phyloP scores from a whole-genome alignment of 2,797 vertebrate genomes.

The Leucoraja ocellata region DNA sequence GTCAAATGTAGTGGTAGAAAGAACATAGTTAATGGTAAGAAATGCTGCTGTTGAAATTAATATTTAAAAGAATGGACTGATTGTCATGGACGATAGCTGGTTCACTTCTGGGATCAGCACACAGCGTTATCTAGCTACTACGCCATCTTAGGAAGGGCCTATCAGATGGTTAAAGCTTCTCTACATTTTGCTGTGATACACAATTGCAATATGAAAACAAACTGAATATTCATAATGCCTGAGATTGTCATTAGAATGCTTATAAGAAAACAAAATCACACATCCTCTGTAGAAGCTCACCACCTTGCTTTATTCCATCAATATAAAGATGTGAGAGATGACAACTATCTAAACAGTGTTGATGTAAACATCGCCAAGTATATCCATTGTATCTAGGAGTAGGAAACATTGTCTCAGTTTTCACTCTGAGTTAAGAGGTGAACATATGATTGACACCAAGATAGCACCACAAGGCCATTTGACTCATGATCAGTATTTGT shows the following conservation, averaged over 20 bases:
- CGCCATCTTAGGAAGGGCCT: too few relatives aligned
- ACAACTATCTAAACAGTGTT: neutral
- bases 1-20: too few relatives aligned
- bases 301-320: neutral
- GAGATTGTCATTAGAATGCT: neutral
- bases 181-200: neutral
- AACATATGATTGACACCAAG: too few relatives aligned
- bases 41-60: too few relatives aligned
- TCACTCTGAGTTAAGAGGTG: neutral
- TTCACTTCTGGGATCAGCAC: too few relatives aligned
- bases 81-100: too few relatives aligned
- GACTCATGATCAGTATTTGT: slow-evolving; percentile 9
- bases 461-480: neutral
- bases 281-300: too few relatives aligned
- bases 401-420: neutral
- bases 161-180: too few relatives aligned
- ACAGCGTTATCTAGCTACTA: too few relatives aligned
- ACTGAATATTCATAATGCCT: neutral
- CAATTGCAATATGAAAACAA: neutral
- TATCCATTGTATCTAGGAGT: neutral
- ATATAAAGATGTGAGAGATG: neutral
- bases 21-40: too few relatives aligned
- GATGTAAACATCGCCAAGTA: neutral
- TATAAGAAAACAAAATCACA: neutral
- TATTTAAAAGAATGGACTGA: too few relatives aligned